phyloP scores from a whole-genome alignment of 1,140 invertebrate genomes.

The Augochlora pura region DNA sequence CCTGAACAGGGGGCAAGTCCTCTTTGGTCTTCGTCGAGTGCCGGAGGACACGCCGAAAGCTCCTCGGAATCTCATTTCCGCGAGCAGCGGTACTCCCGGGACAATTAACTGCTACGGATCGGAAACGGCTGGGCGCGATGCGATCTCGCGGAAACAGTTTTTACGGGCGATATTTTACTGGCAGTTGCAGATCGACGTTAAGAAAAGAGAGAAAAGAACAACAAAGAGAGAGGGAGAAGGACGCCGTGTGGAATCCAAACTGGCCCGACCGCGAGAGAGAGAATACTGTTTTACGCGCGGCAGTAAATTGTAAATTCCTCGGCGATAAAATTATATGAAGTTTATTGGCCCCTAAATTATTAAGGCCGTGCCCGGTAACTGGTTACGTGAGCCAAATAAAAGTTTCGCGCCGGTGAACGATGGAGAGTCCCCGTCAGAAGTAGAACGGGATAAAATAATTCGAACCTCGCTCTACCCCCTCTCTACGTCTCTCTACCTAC shows the following conservation, averaged over 20 bases:
- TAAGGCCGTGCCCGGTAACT: neutral
- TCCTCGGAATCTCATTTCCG: neutral
- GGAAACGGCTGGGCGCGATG: neutral
- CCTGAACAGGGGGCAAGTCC: neutral
- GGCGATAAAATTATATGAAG: constrained; percentile 27
- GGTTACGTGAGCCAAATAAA: neutral
- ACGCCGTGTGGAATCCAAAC: no score
- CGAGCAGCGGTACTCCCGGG: neutral
- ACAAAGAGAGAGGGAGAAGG: no score
- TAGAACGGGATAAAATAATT: constrained; percentile 15
- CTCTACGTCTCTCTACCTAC: no score
- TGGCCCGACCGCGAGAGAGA: neutral
- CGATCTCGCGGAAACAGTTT: no score
- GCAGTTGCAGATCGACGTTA: no score
- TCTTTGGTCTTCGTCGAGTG: neutral
- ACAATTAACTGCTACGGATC: neutral
- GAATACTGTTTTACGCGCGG: neutral
- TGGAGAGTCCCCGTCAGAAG: constrained; percentile 2
- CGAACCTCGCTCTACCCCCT: no score
- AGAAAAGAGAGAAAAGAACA: no score
- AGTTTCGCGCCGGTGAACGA: neutral
- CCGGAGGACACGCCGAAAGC: neutral
- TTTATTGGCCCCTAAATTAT: constrained; percentile 13
- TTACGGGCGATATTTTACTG: neutral
- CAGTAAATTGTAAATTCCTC: neutral